Evolutionary conservation across 2,888 invertebrate species (phyloP), one percentile per base, ranked within the genome.

Genomic region (Drosophila nr. medialis): DNA sequence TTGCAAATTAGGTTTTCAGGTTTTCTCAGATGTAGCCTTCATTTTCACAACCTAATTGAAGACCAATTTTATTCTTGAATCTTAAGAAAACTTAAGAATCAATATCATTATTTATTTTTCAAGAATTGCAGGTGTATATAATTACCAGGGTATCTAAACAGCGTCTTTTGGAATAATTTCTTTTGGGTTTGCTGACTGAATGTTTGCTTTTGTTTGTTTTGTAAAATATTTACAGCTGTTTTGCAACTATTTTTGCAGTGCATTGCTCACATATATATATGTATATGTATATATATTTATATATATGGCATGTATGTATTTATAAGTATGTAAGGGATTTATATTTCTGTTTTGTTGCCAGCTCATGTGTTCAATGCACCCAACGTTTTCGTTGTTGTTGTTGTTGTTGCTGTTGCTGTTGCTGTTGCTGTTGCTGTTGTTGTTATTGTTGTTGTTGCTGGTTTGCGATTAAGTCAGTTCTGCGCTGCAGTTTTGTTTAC

Each of bases 401-500:
- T 63, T 65, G 66, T 40, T 45, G 74, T 34, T 21, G 66, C 55
- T 64, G 48, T 36, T 62, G 63, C 49, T 75, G 69, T 27, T 61
- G 38, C 38, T 60, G 65, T 40, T 53, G 74, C 24, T 56, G 63
- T 29, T 29, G 62, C 53, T 63, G 48, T 36, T 62, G 63, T 53
- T 75, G 48, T 36, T 62, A 60, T 53, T 75, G 69, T n/a, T 61
- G 38, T 42, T 63, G 66, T 40, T 49, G 74, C 34, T 56, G 63
- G 42, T 27, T 74, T 68, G 68, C 85, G 87, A 80, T 77, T 87
- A 69, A 84, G 82, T 87, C 77, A 74, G 75, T 79, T 89, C 79
- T 85, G 79, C 79, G 67, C 55, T 86, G 85, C 87, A 89, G 67
- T 85, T 89, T 85, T 85, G 90, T 89, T 85, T 89, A 87, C 85